Evolutionary conservation across 1,140 invertebrate species (phyloP).

Genomic region (Tenebrio molitor): DNA sequence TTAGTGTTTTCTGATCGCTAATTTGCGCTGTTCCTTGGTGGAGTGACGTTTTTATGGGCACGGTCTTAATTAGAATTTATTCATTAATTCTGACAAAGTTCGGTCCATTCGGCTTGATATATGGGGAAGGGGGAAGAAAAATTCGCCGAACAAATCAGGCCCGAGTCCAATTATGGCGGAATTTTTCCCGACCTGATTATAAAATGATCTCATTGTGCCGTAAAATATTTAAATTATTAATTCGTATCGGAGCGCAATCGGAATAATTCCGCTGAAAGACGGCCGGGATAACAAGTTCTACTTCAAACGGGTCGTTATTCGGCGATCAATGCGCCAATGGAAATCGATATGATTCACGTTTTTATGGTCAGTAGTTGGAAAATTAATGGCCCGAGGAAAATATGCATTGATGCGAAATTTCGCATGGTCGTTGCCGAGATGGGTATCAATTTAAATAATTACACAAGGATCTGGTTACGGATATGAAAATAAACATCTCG

Average conservation of each 20-base stretch:
- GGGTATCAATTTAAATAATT: slow-evolving; percentile 40
- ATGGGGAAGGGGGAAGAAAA: slow-evolving; percentile 26
- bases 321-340: slow-evolving; percentile 2
- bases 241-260: not conserved
- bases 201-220: slow-evolving; percentile 2
- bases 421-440: slow-evolving; percentile 24
- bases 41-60: slow-evolving; percentile 31
- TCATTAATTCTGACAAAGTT: slow-evolving; percentile 36
- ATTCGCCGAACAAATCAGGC: slow-evolving; percentile 18
- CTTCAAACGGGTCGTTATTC: not conserved
- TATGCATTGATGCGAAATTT: slow-evolving; percentile 30
- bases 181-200: slow-evolving; percentile 19
- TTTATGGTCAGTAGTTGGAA: slow-evolving; percentile 8
- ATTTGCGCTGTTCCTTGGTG: slow-evolving; percentile 29
- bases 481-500: slow-evolving; percentile 30
- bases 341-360: slow-evolving; percentile 29
- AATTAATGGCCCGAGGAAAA: slow-evolving; percentile 30
- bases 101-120: slow-evolving; percentile 27
- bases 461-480: slow-evolving; percentile 27
- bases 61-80: slow-evolving; percentile 38
- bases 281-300: not conserved
- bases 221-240: slow-evolving; percentile 34
- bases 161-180: slow-evolving; percentile 7
- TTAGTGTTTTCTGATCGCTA: slow-evolving; percentile 33
- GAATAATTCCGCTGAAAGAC: not conserved